Conservation (phyloP, 2,888 invertebrate genomes). For the Platycheirus albimanus region DNA sequence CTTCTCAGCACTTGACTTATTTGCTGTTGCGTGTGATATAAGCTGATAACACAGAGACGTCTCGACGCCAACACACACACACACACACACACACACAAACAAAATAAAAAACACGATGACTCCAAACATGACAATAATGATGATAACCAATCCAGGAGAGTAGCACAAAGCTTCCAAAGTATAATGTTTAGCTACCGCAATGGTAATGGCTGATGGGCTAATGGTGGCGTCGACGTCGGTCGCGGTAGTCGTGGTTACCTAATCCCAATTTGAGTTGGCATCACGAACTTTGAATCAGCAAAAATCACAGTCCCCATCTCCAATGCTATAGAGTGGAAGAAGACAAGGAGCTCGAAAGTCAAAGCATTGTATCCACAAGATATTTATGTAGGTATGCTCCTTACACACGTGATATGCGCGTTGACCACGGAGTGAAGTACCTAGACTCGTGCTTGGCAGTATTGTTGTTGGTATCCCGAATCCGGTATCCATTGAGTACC, state of each 20-base stretch:
- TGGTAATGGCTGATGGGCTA: not conserved
- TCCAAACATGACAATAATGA: conserved; percentile 28
- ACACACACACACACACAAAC: too few relatives aligned
- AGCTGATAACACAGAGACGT: conserved; percentile 13
- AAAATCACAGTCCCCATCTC: conserved; percentile 20
- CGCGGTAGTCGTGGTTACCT: conserved; percentile 43
- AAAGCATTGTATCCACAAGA: conserved; percentile 18
- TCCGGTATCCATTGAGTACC: conserved; percentile 29
- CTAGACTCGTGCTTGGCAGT: conserved; percentile 21
- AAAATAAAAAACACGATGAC: not conserved
- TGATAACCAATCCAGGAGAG: conserved; percentile 44
- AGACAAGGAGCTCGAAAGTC: conserved; percentile 48
- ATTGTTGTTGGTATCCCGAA: not conserved
- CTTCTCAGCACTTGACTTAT: conserved; percentile 6
- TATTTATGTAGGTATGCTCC: not conserved
- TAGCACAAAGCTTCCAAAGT: conserved; percentile 28
- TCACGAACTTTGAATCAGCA: conserved; percentile 35
- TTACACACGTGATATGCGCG: conserved; percentile 35
- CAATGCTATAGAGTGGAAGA: conserved; percentile 7
- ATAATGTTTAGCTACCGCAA: conserved; percentile 27
- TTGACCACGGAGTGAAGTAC: conserved; percentile 50
- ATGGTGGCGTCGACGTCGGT: too few relatives aligned
- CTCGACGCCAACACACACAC: conserved; percentile 3
- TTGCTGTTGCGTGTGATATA: conserved; percentile 8
- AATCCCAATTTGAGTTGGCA: conserved; percentile 40